A percentile compares a stretch with the other conserved stretches of the same genome.
Conservation (phyloP, 2,888 invertebrate species). For the Phyto melanocephala region DNA sequence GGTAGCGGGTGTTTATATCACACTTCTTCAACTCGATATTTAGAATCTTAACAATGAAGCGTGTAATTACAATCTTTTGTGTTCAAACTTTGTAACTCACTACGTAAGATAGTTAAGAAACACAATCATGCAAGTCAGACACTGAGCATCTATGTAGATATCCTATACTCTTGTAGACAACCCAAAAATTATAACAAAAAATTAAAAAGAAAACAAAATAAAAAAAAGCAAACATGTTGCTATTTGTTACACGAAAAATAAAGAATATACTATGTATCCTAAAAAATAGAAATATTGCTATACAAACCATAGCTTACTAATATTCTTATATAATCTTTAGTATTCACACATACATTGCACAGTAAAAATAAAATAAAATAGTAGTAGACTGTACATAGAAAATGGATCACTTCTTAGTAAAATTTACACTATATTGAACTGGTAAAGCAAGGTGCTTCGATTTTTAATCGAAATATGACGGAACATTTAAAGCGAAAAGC, state of each 20-base stretch:
- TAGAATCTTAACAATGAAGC: slow-evolving; percentile 76
- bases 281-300: slow-evolving; percentile 30
- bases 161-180: background rate
- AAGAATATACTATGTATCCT: slow-evolving; percentile 2
- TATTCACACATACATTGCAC: slow-evolving; percentile 32
- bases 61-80: slow-evolving; percentile 78
- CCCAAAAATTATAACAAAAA: background rate
- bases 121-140: slow-evolving; percentile 10
- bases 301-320: slow-evolving; percentile 1
- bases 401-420: too few relatives aligned
- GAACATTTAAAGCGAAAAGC: too few relatives aligned
- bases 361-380: too few relatives aligned
- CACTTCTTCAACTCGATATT: slow-evolving; percentile 28
- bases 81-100: slow-evolving; percentile 61
- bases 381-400: too few relatives aligned
- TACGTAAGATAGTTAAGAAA: slow-evolving; percentile 49
- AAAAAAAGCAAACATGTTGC: slow-evolving; percentile 44
- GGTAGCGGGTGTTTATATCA: slow-evolving; percentile 25
- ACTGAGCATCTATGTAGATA: slow-evolving; percentile 13
- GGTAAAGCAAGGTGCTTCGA: too few relatives aligned
- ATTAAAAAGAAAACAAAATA: background rate
- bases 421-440: too few relatives aligned
- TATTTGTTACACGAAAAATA: slow-evolving; percentile 51
- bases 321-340: slow-evolving; percentile 24
- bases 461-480: too few relatives aligned